phyloP scores from a whole-genome alignment of 1,140 invertebrate species.

The Grapholita molesta region DNA sequence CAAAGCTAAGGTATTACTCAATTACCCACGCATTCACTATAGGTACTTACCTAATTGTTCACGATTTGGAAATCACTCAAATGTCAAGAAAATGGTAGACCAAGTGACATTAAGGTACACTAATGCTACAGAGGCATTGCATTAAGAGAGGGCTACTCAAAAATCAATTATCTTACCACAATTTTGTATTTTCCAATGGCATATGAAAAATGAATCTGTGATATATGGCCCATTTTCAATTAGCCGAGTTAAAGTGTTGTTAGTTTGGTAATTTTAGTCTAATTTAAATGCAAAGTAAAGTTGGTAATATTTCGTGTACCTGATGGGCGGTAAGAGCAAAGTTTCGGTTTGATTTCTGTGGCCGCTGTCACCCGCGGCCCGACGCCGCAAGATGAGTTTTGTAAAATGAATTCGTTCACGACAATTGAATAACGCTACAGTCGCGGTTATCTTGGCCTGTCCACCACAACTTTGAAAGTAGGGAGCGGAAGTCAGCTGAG shows the following conservation, averaged over 20 bases:
- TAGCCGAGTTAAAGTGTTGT: not conserved
- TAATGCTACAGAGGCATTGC: not conserved
- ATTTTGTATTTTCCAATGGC: not conserved
- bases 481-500: not conserved
- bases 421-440: constrained; percentile 61
- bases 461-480: constrained; percentile 12
- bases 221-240: not conserved
- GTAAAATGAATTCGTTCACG: constrained; percentile 71
- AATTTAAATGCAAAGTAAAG: not conserved
- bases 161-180: constrained; percentile 11
- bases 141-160: not conserved
- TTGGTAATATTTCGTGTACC: not conserved
- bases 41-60: not conserved
- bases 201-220: not conserved
- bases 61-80: not conserved
- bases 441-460: constrained; percentile 45
- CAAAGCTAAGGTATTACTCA: too few species aligned
- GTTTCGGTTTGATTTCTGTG: constrained; percentile 22
- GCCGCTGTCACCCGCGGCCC: constrained; percentile 41
- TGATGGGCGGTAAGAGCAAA: constrained; percentile 15
- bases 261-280: too few species aligned
- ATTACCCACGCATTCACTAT: not conserved
- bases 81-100: not conserved
- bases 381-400: constrained; percentile 68
- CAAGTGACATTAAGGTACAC: constrained; percentile 1